phyloP scores from a whole-genome alignment of 2,888 invertebrate species.

The Subacronicta megacephala region DNA sequence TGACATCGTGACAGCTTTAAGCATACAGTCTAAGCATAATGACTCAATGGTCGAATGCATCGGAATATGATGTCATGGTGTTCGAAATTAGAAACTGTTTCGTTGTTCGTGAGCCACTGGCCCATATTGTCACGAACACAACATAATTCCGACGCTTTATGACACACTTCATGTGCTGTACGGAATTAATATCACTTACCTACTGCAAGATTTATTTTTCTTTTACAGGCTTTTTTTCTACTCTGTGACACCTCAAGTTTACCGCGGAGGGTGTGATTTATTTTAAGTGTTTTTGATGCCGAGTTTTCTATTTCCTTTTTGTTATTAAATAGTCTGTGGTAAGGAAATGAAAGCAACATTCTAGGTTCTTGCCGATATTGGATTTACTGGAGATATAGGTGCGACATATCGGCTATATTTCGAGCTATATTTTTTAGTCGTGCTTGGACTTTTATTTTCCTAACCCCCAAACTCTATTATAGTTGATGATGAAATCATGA shows the following conservation, averaged over 20 bases:
- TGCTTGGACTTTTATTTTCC: no score
- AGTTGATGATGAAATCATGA: no score
- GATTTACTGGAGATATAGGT: background rate
- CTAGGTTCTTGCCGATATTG: background rate
- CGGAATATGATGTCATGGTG: constrained; percentile 63
- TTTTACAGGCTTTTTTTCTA: constrained; percentile 35
- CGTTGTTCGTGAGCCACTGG: constrained; percentile 52
- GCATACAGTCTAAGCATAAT: constrained; percentile 36
- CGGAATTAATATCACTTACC: constrained; percentile 48
- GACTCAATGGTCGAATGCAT: constrained; percentile 59
- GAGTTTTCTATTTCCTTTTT: constrained; percentile 38
- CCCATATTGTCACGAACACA: constrained; percentile 69
- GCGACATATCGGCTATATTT: background rate
- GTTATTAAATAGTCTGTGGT: constrained; percentile 9
- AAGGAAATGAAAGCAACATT: constrained; percentile 9
- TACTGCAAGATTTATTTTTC: constrained; percentile 34
- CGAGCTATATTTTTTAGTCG: no score
- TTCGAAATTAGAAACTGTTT: constrained; percentile 62
- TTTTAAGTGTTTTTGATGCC: constrained; percentile 18
- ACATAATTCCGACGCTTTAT: constrained; percentile 64
- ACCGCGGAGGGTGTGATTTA: constrained; percentile 27
- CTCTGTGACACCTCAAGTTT: constrained; percentile 30
- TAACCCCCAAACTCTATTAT: no score
- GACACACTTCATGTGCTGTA: constrained; percentile 41
- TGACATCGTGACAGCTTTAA: constrained; percentile 1